phyloP scores from a whole-genome alignment of 2,888 invertebrate species.

The Zygaena filipendulae region DNA sequence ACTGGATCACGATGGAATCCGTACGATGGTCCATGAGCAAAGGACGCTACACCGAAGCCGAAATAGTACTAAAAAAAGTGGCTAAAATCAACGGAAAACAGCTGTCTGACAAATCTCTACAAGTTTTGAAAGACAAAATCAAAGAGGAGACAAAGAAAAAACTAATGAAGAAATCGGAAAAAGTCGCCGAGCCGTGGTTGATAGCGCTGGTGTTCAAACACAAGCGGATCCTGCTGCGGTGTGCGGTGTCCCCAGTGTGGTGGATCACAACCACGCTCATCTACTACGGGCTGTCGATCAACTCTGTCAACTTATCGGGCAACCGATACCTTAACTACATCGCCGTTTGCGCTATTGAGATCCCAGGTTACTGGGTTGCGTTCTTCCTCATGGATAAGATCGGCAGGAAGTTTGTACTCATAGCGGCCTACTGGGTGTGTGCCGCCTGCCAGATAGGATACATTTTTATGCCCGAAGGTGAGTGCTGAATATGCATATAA shows the following conservation, averaged over 20 bases:
- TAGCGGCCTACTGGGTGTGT: conserved; percentile 66
- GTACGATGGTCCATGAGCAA: conserved; percentile 81
- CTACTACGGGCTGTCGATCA: conserved; percentile 74
- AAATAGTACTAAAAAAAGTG: conserved; percentile 68
- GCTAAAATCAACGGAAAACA: conserved; percentile 67
- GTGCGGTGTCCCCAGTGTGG: conserved; percentile 60
- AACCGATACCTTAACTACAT: conserved; percentile 74
- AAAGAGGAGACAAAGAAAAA: conserved; percentile 27
- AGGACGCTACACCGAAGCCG: conserved; percentile 72
- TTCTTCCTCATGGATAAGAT: conserved; percentile 68
- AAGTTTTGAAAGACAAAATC: conserved; percentile 24
- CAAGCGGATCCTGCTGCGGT: conserved; percentile 30
- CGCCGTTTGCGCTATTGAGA: conserved; percentile 70
- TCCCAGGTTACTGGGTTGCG: conserved; percentile 74
- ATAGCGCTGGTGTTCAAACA: conserved; percentile 33
- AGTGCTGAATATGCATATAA: no score
- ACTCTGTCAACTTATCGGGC: conserved; percentile 72
- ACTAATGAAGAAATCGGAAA: conserved; percentile 19
- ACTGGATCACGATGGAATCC: conserved; percentile 76
- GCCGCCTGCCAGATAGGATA: conserved; percentile 66
- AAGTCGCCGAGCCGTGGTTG: conserved; percentile 33
- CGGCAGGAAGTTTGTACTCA: conserved; percentile 70
- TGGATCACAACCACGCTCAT: conserved; percentile 75
- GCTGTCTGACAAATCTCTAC: conserved; percentile 33
- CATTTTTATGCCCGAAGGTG: conserved; percentile 62